Evolutionary conservation across 2,888 invertebrate species (phyloP), one percentile per base, ranked within the genome.

Genomic region (Aspidiotus rigidus): DNA sequence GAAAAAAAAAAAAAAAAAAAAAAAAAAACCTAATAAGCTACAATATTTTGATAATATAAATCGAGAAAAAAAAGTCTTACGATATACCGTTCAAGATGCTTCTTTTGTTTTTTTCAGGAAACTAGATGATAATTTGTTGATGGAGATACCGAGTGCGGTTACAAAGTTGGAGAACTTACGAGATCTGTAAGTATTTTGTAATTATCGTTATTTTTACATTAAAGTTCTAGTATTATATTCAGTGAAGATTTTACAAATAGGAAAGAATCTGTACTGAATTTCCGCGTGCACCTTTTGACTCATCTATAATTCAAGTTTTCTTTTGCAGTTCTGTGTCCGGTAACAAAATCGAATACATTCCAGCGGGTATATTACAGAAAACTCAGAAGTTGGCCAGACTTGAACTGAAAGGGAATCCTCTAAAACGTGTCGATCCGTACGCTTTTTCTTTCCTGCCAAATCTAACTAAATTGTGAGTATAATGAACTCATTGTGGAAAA

Each of bases 351-450:
- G 85, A 85, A 76, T 84, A 83, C 78, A 84, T 93, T 75, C 84
- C 83, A n/a, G 83, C 83, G 67, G 83, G 87, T 70, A 83, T 86
- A 73, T 83, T 93, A 75, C 84, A 84, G 75, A 82, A 83, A 74
- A 84, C 86, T 75, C 80, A 83, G 54, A 84, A 85, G 16, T 83
- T 95, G 69, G 82, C 85, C 72, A 84, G 88, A 54, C 81, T 95
- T 55, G 91, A 92, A 76, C 82, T 95, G 74, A 86, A 89, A 74
- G 90, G 87, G 73, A 93, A 93, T 82, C 91, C 92, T 40, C 81
- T 93, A 69, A 79, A 83, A 59, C 83, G 82, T 71, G 83, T 91
- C 71, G 87, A 88, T 76, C 80, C 81, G 42, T 83, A 82, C 74
- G 88, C 90, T 63, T 87, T 93, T 77, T 82, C 84, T 7, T 85